Evolutionary conservation across 1,140 invertebrate genomes (phyloP).

Genomic region (Ceratosolen fusciceps): DNA sequence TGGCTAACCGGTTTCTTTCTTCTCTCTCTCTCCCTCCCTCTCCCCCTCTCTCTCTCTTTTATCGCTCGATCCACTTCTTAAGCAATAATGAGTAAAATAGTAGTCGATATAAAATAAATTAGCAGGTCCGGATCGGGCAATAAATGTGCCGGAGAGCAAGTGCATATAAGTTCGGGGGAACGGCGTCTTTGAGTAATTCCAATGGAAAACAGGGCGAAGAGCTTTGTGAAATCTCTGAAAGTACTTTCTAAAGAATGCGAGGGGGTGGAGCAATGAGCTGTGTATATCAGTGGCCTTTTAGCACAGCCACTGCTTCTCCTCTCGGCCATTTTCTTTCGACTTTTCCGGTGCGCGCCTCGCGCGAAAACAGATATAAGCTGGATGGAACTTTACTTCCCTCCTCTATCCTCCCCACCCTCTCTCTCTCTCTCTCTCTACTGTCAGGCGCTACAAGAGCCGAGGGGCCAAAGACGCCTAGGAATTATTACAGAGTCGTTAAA

Average conservation of each 20-base stretch:
- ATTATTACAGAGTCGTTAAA: conserved; percentile 26
- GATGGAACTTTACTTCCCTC: background rate
- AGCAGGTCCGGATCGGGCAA: background rate
- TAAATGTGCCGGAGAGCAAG: conserved; percentile 29
- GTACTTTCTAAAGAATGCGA: conserved; percentile 20
- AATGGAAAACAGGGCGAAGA: conserved; percentile 28
- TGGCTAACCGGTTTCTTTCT: too few relatives aligned
- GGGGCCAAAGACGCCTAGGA: conserved; percentile 3
- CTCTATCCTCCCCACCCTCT: too few relatives aligned
- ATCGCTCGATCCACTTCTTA: background rate
- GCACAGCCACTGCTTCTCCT: conserved; percentile 3
- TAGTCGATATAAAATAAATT: background rate
- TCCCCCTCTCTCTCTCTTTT: too few relatives aligned
- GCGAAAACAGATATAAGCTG: background rate
- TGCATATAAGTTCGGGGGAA: conserved; percentile 25
- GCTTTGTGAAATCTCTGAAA: conserved; percentile 26
- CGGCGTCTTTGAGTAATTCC: conserved; percentile 30
- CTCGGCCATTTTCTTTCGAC: conserved; percentile 44
- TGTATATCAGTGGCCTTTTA: conserved; percentile 32
- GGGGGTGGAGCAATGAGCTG: conserved; percentile 6
- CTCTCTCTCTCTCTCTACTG: too few relatives aligned
- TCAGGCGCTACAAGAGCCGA: too few relatives aligned
- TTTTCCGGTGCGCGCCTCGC: background rate
- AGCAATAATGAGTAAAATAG: conserved; percentile 25
- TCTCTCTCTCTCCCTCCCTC: too few relatives aligned